Conservation (phyloP, 2,113 vertebrate species). For the Lepus americanus region DNA sequence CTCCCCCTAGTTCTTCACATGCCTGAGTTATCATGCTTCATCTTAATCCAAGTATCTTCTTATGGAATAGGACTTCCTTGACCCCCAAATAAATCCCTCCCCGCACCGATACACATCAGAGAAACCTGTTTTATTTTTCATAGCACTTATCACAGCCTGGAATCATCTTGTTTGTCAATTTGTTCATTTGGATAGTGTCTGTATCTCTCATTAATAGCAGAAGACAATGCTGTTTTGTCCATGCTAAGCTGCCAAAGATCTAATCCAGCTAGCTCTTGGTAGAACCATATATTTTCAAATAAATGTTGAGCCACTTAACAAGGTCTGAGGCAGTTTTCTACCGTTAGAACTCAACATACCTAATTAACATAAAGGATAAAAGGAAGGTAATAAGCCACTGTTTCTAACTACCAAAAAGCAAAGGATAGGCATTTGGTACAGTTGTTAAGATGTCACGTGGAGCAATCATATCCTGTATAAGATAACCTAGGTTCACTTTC, state of each 20-base stretch:
- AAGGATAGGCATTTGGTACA: background rate
- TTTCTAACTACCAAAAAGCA: background rate
- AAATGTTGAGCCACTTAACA: slow-evolving; percentile 24
- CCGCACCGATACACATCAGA: background rate
- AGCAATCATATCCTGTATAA: too few relatives aligned
- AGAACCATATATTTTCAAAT: background rate
- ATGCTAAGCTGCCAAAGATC: background rate
- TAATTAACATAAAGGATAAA: slow-evolving; percentile 30
- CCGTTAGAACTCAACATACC: background rate
- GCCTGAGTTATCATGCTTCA: background rate
- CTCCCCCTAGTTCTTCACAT: background rate
- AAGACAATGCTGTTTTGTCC: background rate
- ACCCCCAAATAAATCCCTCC: background rate
- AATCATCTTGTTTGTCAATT: slow-evolving; percentile 23
- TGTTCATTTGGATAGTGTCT: background rate
- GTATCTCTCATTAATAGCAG: background rate
- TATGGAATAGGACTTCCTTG: background rate
- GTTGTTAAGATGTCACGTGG: too few relatives aligned
- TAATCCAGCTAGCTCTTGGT: background rate
- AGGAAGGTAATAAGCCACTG: background rate
- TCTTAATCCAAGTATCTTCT: background rate
- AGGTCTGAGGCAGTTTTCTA: background rate
- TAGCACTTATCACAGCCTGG: background rate
- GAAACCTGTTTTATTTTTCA: slow-evolving; percentile 27
- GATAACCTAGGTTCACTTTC: too few relatives aligned